These are phyloP conservation scores for Misgurnus mizolepis DNA, from an alignment of 2,113 vertebrate genomes.

Conservation along the genomic window DNA sequence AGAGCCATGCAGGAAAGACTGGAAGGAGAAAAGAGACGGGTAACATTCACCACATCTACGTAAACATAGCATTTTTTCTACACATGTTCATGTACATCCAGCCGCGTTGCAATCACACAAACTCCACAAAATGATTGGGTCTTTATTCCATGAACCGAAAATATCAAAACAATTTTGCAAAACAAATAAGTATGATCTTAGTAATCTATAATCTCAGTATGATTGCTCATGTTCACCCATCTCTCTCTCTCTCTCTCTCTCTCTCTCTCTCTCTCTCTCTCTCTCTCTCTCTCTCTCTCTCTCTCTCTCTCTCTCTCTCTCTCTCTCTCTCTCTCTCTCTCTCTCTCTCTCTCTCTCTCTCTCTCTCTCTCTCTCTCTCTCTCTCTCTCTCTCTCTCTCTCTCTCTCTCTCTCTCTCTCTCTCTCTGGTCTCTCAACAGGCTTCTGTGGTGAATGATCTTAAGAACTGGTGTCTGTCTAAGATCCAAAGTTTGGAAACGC, in stretches of 20 bases:
- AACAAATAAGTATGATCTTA: too few relatives aligned
- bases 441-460: conserved; percentile 85
- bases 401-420: not conserved
- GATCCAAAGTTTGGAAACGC: conserved; percentile 89
- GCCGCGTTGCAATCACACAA: not conserved
- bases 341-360: not conserved
- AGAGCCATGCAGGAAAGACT: conserved; percentile 73
- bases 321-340: conserved; percentile 8
- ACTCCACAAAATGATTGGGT: too few relatives aligned
- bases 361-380: not conserved
- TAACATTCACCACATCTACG: conserved; percentile 53
- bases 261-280: conserved; percentile 37
- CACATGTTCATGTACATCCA: not conserved
- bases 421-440: conserved; percentile 68
- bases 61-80: not conserved
- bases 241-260: not conserved
- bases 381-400: not conserved
- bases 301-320: conserved; percentile 25
- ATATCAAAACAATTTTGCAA: too few relatives aligned
- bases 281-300: conserved; percentile 12
- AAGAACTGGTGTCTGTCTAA: conserved; percentile 95
- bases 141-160: too few relatives aligned
- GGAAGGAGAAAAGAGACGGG: conserved; percentile 87
- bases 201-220: too few relatives aligned
- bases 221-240: not conserved